Conservation (phyloP, 2,797 vertebrate species). For the Sebastes oblongus region DNA sequence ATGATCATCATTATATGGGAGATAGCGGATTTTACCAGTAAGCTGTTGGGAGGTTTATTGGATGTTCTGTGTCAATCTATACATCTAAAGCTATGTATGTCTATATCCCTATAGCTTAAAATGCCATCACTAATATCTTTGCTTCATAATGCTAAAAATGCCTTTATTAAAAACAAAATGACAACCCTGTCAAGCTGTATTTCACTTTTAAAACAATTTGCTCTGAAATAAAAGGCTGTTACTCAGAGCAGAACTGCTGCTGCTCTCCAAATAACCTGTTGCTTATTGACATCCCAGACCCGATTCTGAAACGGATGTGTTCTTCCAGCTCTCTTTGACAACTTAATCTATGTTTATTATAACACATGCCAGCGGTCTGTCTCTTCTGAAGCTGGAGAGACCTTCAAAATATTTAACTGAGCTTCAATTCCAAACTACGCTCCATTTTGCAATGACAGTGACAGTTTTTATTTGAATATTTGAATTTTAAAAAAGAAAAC, state of each 20-base stretch:
- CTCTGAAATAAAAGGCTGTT: not conserved
- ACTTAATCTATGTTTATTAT: not conserved
- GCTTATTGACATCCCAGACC: not conserved
- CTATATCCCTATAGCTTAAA: not conserved
- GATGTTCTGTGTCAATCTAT: not conserved
- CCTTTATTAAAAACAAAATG: not conserved
- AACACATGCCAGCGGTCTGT: not conserved
- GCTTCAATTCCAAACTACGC: not conserved
- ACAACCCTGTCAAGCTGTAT: not conserved
- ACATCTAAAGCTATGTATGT: not conserved
- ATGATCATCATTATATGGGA: not conserved
- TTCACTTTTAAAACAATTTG: not conserved
- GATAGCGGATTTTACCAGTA: not conserved
- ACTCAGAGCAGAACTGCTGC: not conserved
- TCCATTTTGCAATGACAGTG: not conserved
- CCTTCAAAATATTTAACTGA: not conserved
- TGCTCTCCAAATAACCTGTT: not conserved
- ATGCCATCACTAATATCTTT: not conserved
- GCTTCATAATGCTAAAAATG: not conserved
- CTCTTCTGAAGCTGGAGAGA: not conserved
- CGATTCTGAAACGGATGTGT: not conserved
- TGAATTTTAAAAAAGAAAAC: not conserved
- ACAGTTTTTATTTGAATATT: not conserved
- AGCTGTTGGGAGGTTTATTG: not conserved
- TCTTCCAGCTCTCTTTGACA: not conserved